These are phyloP conservation scores for Urophycis tenuis DNA, from an alignment of 2,797 vertebrate species.

Conservation along the genomic window DNA sequence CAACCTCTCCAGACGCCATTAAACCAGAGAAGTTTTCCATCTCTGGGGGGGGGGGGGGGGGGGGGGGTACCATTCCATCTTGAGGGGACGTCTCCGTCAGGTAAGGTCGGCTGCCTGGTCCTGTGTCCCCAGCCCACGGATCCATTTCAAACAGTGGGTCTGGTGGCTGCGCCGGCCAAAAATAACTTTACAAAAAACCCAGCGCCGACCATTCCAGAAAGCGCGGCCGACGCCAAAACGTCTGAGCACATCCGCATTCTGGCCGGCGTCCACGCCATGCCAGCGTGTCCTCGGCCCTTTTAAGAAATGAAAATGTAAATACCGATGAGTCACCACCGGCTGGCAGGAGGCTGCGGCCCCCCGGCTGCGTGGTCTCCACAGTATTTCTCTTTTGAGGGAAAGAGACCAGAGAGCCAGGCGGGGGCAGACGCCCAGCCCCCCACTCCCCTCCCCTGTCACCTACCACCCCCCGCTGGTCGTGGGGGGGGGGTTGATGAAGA, in stretches of 20 bases:
- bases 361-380: background rate
- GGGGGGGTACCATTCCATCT: background rate
- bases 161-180: background rate
- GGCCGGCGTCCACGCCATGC: background rate
- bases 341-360: background rate
- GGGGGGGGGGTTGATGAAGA: background rate
- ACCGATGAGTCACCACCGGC: background rate
- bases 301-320: slow-evolving; percentile 4
- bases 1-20: background rate
- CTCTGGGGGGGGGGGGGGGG: background rate
- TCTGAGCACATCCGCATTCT: slow-evolving; percentile 1
- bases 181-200: background rate
- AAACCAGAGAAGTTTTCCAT: background rate
- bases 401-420: background rate
- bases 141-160: background rate
- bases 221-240: background rate
- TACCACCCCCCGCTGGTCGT: background rate
- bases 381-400: slow-evolving; percentile 3
- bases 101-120: background rate
- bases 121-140: background rate
- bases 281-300: background rate
- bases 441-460: background rate
- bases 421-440: background rate
- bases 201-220: background rate
- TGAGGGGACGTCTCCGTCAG: background rate